Conservation (phyloP, 2,888 invertebrate genomes). For the Linyphia triangularis region DNA sequence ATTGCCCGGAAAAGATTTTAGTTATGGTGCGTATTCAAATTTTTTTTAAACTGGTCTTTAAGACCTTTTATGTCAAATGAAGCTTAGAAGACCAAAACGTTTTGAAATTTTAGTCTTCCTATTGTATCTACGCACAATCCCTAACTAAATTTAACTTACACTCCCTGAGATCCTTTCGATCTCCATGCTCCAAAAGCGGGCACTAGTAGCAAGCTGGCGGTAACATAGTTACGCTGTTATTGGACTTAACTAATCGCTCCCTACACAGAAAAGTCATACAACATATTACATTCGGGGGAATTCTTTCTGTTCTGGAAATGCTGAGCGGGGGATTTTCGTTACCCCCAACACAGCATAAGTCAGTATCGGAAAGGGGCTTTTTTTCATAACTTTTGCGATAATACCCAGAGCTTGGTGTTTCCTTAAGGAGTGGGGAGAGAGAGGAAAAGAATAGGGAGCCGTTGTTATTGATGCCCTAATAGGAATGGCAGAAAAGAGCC, state of each 20-base stretch:
- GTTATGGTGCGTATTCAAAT: too few species aligned
- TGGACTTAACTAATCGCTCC: conserved; percentile 63
- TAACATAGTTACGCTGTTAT: conserved; percentile 59
- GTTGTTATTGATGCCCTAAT: conserved; percentile 58
- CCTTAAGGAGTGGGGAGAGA: conserved; percentile 34
- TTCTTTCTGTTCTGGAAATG: conserved; percentile 34
- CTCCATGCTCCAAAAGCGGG: conserved; percentile 7
- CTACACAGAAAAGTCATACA: conserved; percentile 11
- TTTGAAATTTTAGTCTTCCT: too few species aligned
- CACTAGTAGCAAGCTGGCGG: conserved; percentile 55
- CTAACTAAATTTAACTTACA: too few species aligned
- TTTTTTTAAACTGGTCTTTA: too few species aligned
- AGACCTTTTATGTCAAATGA: too few species aligned
- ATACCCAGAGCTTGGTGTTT: conserved; percentile 57
- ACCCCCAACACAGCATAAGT: conserved; percentile 3
- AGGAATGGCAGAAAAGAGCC: conserved; percentile 12
- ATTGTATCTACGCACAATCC: too few species aligned
- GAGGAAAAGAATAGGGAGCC: neutral
- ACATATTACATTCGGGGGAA: conserved; percentile 24
- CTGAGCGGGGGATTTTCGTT: conserved; percentile 12
- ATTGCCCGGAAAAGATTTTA: too few species aligned
- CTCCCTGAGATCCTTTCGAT: too few species aligned
- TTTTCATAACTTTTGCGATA: conserved; percentile 60
- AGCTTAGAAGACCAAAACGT: too few species aligned
- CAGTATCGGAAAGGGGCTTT: conserved; percentile 48